A percentile compares a stretch with the other conserved stretches of the same genome.
Conservation (phyloP, 2,888 invertebrate species). For the Schizotus pectinicornis region DNA sequence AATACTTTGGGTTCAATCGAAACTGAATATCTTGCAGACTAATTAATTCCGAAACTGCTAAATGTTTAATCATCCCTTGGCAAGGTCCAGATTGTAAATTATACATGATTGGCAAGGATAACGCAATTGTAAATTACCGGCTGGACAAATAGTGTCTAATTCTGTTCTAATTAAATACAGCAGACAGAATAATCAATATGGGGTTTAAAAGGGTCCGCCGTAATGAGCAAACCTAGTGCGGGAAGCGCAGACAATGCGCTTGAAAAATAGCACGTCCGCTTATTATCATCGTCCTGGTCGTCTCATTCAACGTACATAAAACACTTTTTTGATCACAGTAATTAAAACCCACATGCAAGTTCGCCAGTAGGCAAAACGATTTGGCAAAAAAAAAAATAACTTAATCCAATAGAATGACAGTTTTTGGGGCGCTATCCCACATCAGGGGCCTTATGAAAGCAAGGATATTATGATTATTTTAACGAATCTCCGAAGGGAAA, state of each 20-base stretch:
- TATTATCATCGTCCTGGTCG: not conserved
- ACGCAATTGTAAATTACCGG: slow-evolving; percentile 44
- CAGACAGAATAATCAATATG: slow-evolving; percentile 47
- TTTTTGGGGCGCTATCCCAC: too few species aligned
- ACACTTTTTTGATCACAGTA: too few species aligned
- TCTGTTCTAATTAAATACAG: slow-evolving; percentile 46
- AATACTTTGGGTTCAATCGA: slow-evolving; percentile 24
- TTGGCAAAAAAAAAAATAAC: too few species aligned
- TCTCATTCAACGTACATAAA: not conserved
- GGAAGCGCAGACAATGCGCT: slow-evolving; percentile 24
- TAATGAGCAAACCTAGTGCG: slow-evolving; percentile 37
- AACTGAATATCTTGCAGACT: slow-evolving; percentile 23
- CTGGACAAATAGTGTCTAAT: slow-evolving; percentile 42
- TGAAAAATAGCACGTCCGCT: slow-evolving; percentile 3
- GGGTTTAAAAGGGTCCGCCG: slow-evolving; percentile 35
- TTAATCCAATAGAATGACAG: too few species aligned
- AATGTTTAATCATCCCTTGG: slow-evolving; percentile 50
- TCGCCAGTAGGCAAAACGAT: too few species aligned
- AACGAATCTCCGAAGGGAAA: too few species aligned
- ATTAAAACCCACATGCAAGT: too few species aligned
- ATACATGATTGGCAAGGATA: slow-evolving; percentile 55
- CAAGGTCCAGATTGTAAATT: slow-evolving; percentile 48
- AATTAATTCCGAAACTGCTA: slow-evolving; percentile 34
- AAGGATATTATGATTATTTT: too few species aligned
- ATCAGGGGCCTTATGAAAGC: too few species aligned